Conservation (phyloP, 2,797 vertebrate species). For the Emys orbicularis region DNA sequence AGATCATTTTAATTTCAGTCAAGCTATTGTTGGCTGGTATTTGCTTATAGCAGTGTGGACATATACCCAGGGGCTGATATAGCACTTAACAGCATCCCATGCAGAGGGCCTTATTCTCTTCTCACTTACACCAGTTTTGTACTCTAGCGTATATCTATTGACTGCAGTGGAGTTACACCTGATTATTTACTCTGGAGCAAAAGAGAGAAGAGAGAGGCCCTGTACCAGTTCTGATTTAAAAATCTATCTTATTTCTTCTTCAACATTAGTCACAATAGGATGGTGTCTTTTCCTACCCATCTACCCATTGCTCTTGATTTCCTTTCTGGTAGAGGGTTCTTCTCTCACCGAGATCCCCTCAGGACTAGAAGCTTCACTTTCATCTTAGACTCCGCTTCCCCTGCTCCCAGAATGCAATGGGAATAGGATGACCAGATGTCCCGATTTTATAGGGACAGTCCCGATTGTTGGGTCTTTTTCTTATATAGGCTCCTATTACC, state of each 20-base stretch:
- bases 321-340: background rate
- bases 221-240: background rate
- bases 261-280: background rate
- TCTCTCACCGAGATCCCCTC: background rate
- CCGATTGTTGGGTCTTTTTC: no score
- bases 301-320: background rate
- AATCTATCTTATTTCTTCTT: background rate
- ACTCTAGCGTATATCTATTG: background rate
- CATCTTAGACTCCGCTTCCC: rapidly evolving
- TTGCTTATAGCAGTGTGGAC: background rate
- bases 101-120: background rate
- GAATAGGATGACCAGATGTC: background rate
- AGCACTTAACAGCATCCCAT: background rate
- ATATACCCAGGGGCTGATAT: background rate
- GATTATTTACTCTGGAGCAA: background rate
- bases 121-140: background rate
- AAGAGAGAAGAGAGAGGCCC: background rate
- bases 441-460: no score
- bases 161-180: background rate
- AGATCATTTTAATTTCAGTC: background rate
- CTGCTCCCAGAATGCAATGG: background rate
- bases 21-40: background rate
- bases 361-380: rapidly evolving
- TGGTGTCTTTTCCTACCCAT: background rate
- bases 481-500: no score